These are phyloP conservation scores for Hirtodrosophila duncani DNA, from an alignment of 2,888 invertebrate species.

Conservation along the genomic window DNA sequence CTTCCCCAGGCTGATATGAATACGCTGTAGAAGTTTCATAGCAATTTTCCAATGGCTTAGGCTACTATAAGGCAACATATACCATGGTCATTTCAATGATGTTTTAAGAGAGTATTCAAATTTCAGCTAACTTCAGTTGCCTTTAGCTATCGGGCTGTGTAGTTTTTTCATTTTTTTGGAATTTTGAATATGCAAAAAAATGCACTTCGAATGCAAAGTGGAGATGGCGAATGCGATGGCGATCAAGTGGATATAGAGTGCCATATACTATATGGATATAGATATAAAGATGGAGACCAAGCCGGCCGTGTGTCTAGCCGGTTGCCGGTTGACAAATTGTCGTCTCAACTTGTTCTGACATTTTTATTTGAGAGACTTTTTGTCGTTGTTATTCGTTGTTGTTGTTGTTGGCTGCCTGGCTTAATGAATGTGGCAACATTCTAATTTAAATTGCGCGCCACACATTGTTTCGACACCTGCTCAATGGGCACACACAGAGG, in stretches of 20 bases:
- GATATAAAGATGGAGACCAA: too few species aligned
- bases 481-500: slow-evolving; percentile 17
- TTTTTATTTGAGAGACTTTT: slow-evolving; percentile 49
- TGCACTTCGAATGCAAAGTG: slow-evolving; percentile 61
- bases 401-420: slow-evolving; percentile 23
- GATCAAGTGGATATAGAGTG: neutral
- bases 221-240: too few species aligned
- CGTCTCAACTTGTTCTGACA: slow-evolving; percentile 69
- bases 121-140: too few species aligned
- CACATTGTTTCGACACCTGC: slow-evolving; percentile 72
- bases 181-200: slow-evolving; percentile 41
- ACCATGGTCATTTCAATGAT: too few species aligned
- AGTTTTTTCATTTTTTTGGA: slow-evolving; percentile 1
- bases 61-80: too few species aligned
- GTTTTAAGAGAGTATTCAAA: too few species aligned
- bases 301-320: slow-evolving; percentile 54
- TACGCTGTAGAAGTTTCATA: too few species aligned
- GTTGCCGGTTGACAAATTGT: slow-evolving; percentile 68
- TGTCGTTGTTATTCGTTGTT: slow-evolving; percentile 12
- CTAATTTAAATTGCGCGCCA: slow-evolving; percentile 67
- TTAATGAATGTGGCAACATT: slow-evolving; percentile 71
- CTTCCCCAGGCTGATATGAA: too few species aligned
- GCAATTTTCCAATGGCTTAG: too few species aligned
- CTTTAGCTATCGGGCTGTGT: slow-evolving; percentile 1
- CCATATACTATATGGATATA: slow-evolving; percentile 46